Evolutionary conservation across 2,113 vertebrate genomes (phyloP).

Genomic region (Platanista minor): DNA sequence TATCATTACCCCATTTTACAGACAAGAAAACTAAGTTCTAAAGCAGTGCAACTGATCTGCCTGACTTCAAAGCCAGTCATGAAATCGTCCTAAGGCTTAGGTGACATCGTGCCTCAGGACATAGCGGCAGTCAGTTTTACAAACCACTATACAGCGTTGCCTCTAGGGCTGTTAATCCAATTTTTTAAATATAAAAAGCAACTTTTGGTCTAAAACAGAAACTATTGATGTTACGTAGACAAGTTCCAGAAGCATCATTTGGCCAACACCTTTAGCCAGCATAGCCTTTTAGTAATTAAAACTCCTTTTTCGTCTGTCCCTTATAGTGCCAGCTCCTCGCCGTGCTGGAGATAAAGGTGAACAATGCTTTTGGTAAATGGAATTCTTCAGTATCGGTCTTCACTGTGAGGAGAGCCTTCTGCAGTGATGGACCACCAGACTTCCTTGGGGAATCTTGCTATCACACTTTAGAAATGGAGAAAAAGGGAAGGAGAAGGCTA

Average conservation of each 20-base stretch:
- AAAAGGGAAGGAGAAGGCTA: background rate
- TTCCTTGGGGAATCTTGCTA: background rate
- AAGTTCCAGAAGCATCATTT: background rate
- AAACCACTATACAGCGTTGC: background rate
- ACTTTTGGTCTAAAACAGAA: constrained; percentile 20
- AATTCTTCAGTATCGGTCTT: background rate
- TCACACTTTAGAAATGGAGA: background rate
- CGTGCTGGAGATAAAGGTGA: background rate
- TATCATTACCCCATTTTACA: background rate
- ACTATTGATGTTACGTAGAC: background rate
- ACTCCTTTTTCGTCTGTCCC: background rate
- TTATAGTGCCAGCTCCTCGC: background rate
- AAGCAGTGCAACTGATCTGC: background rate
- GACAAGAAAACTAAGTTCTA: background rate
- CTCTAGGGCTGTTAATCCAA: background rate
- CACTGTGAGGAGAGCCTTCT: background rate
- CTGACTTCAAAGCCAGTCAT: background rate
- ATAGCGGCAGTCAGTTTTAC: background rate
- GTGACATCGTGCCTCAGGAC: background rate
- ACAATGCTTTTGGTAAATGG: background rate
- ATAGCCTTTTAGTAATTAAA: background rate
- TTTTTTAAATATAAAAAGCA: background rate
- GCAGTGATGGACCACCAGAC: background rate
- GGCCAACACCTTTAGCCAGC: background rate
- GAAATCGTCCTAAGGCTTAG: background rate